phyloP scores from a whole-genome alignment of 2,113 vertebrate species.

The Salvelinus alpinus region DNA sequence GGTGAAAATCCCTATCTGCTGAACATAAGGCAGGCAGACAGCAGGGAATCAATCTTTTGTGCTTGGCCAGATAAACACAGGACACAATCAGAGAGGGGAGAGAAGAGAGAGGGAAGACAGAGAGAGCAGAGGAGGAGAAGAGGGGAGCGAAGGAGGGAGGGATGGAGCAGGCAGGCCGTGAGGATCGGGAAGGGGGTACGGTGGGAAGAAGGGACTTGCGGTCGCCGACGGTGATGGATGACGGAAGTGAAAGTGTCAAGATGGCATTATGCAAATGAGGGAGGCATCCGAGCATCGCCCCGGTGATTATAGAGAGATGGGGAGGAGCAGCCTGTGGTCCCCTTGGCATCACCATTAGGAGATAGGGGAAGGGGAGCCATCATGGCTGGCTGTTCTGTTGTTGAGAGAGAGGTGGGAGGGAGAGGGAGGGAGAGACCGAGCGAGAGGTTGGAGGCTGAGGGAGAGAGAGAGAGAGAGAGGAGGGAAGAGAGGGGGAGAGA shows the following conservation, averaged over 20 bases:
- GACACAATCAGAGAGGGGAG: constrained; percentile 76
- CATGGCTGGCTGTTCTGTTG: constrained; percentile 58
- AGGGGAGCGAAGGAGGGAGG: constrained; percentile 63
- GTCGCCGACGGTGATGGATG: constrained; percentile 86
- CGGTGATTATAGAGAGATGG: constrained; percentile 93
- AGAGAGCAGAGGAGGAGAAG: too few relatives aligned
- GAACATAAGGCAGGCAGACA: constrained; percentile 86
- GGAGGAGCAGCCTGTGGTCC: constrained; percentile 86
- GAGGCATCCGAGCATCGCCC: constrained; percentile 91
- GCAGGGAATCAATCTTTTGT: constrained; percentile 88
- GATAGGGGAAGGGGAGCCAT: constrained; percentile 73
- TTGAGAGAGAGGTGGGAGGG: too few relatives aligned
- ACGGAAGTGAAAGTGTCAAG: constrained; percentile 95
- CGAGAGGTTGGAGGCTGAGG: too few relatives aligned
- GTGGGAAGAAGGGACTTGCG: constrained; percentile 68
- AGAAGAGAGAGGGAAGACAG: constrained; percentile 74
- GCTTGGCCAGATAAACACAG: constrained; percentile 84
- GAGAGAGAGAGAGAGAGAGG: constrained; percentile 26
- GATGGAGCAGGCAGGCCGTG: constrained; percentile 72
- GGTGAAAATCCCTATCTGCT: constrained; percentile 87
- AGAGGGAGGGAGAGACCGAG: too few relatives aligned
- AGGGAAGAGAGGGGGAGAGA: too few relatives aligned
- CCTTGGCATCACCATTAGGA: constrained; percentile 78
- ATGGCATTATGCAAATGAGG: constrained; percentile 96
- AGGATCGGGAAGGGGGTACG: too few relatives aligned